Evolutionary conservation across 2,888 invertebrate species (phyloP).

Genomic region (Chymomyza caudatula): DNA sequence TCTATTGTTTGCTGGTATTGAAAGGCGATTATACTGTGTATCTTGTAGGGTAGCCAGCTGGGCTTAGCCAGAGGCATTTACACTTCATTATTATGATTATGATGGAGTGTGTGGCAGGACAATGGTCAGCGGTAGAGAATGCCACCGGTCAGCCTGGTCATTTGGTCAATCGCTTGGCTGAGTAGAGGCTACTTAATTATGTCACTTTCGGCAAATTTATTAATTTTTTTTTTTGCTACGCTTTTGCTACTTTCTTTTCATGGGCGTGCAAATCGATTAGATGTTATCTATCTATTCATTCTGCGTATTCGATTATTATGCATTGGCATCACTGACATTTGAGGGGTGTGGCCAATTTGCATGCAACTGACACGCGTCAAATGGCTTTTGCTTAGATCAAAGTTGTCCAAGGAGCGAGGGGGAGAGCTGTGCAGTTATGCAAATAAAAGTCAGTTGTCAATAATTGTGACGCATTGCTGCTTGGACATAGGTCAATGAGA

Average conservation of each 20-base stretch:
- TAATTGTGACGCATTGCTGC: slow-evolving; percentile 50
- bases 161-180: slow-evolving; percentile 32
- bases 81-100: slow-evolving; percentile 61
- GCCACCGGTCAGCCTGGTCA: slow-evolving; percentile 19
- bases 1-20: slow-evolving; percentile 41
- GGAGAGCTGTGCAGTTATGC: slow-evolving; percentile 33
- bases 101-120: slow-evolving; percentile 27
- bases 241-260: neutral
- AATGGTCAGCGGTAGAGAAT: slow-evolving; percentile 29
- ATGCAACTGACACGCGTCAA: slow-evolving; percentile 49
- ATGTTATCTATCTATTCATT: slow-evolving; percentile 37
- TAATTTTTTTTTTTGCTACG: slow-evolving; percentile 31
- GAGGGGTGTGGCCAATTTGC: slow-evolving; percentile 64
- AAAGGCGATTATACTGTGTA: slow-evolving; percentile 54
- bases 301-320: slow-evolving; percentile 6
- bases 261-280: slow-evolving; percentile 62
- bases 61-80: slow-evolving; percentile 42
- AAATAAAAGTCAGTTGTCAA: slow-evolving; percentile 40
- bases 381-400: slow-evolving; percentile 26
- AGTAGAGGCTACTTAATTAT: slow-evolving; percentile 51
- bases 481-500: slow-evolving; percentile 66
- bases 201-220: slow-evolving; percentile 60
- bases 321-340: slow-evolving; percentile 34
- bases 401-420: slow-evolving; percentile 1
- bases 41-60: slow-evolving; percentile 14